Evolutionary conservation across 2,797 vertebrate species (phyloP), one percentile per base, ranked within the genome.

Genomic region (Anas georgica): DNA sequence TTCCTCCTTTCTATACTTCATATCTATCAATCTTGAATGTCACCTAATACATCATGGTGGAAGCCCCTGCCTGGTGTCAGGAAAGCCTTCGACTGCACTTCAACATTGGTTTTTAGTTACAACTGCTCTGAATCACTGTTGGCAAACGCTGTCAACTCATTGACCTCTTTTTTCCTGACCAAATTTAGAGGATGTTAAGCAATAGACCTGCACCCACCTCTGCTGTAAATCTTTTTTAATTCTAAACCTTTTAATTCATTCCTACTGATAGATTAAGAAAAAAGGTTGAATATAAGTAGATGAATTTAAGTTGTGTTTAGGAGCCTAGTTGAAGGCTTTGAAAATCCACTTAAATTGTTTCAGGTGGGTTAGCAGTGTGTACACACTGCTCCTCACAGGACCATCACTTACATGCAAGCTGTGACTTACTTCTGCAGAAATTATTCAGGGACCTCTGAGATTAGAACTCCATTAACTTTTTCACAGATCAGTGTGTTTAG

Each of bases 31-130:
- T 77, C 46, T 67, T 76, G n/a, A 80, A 26, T 91, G 89, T 80
- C n/a, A 15, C 8, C 2, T 39, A 55, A 77, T 1, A 1, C 20
- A 7, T 22, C 20, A 17, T n/a, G 43, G 8, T 6, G 0, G 7
- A 80, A 93, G 16, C 4, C n/a, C 1, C 0, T 37, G 17, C 1
- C 0, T 37, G 18, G 22, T 55, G 12, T 29, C 3, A 1, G 41
- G 58, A 76, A 11, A 69, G 29, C 16, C 35, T 91, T 92, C 31
- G 6, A 8, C 33, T 69, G 31, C 10, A 75, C 33, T 50, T 59
- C 25, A 33, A 3, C 4, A 4, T 31, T 17, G 6, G 6, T 88
- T 92, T 79, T 39, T 48, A 48, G 16, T 7, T n/a, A 41, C 2
- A 33, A 16, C 28, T 58, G 72, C 18, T 5, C 45, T 75, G 45